Base-by-base conservation (phyloP, 2,113 vertebrate species). In the Odobenus rosmarus region DNA sequence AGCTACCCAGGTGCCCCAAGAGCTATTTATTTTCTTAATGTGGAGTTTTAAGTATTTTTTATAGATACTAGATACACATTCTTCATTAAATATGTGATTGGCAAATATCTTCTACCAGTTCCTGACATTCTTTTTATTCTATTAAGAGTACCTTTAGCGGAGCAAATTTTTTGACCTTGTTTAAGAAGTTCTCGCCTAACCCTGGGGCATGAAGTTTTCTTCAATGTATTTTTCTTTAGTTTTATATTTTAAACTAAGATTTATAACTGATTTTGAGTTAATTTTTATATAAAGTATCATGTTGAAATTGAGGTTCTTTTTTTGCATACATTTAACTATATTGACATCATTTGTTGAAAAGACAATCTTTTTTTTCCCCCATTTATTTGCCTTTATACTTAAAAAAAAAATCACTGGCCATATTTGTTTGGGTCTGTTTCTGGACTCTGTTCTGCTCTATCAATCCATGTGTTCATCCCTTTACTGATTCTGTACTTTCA, bases 181-280 rank as follows among this genome's bases (percentile, higher is more conserved):
- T 3, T 33, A 71, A 86, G 71, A 90, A 74, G 12, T 71, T n/a
- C 8, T 88, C 36, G 1, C 7, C 19, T 55, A 76, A 88, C 5
- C 7, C 1, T 39, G 59, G 42, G 36, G 1, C 16, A 39, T 21
- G 53, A 77, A 79, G 14, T 16, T 79, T 67, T 72, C 31, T 71
- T 46, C 15, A 28, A 36, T 39, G 8, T 69, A 69, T 39, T 55
- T 57, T 49, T 69, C 31, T 83, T 80, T 64, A 72, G 46, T 82
- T 92, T 51, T 83, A 88, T 5, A n/a, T 76, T 91, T 94, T 42
- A 92, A 80, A 76, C 49, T 90, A 89, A 82, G 8, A 62, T 59
- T 82, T 83, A 74, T 88, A 23, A 87, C 49, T 86, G 14, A 93
- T 28, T 92, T 91, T 69, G 59, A 77, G 57, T 55, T 88, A 67